phyloP scores from a whole-genome alignment of 2,797 vertebrate genomes.

The Dryobates pubescens region DNA sequence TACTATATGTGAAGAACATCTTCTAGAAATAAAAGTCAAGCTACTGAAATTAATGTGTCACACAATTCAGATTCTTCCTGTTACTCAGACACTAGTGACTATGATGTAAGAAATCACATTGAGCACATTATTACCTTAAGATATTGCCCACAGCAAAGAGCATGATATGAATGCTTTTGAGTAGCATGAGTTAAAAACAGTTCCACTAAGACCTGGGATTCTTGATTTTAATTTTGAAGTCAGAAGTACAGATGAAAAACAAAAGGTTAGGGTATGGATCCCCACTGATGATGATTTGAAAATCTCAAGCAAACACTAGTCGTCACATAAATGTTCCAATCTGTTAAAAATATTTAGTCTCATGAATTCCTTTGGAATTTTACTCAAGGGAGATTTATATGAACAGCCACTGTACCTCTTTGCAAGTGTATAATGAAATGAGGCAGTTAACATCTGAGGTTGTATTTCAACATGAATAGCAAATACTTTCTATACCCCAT shows the following conservation, averaged over 20 bases:
- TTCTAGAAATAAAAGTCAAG: background rate
- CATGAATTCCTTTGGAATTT: background rate
- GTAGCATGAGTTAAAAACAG: background rate
- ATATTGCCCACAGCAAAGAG: background rate
- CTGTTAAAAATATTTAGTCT: background rate
- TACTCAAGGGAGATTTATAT: background rate
- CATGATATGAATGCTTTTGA: background rate
- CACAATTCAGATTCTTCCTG: background rate
- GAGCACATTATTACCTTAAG: background rate
- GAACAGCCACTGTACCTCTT: background rate
- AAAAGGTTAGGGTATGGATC: background rate
- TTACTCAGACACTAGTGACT: background rate
- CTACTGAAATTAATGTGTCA: background rate
- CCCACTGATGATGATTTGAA: background rate
- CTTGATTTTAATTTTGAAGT: background rate
- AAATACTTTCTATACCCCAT: background rate
- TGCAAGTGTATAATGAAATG: background rate
- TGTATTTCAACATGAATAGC: background rate
- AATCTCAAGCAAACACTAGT: background rate
- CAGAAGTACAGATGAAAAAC: background rate
- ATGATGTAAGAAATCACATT: background rate
- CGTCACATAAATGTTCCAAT: background rate
- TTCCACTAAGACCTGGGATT: background rate
- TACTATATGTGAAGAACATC: background rate
- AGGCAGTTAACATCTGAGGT: background rate